Conservation (phyloP, 2,797 vertebrate species). For the Balearica regulorum region DNA sequence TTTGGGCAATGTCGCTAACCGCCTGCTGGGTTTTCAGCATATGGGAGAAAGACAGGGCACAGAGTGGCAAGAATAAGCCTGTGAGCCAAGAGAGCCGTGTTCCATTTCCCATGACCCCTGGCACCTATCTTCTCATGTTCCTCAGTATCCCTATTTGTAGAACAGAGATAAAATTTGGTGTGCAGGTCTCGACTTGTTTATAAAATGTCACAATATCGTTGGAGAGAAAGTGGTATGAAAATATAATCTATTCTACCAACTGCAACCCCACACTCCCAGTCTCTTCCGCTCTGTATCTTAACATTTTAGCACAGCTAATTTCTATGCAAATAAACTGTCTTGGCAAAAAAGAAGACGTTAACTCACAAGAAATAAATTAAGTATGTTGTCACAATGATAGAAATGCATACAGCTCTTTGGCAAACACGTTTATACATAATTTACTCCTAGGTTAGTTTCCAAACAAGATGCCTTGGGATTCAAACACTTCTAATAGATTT, state of each 20-base stretch:
- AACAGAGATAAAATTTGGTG: constrained; percentile 29
- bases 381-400: neutral
- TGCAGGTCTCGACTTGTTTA: constrained; percentile 16
- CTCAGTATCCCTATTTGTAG: neutral
- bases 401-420: neutral
- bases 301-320: neutral
- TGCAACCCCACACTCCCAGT: neutral
- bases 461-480: neutral
- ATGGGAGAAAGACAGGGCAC: neutral
- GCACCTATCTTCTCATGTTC: neutral
- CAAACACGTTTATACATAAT: neutral
- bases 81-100: neutral
- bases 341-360: neutral
- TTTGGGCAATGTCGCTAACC: neutral
- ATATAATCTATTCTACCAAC: neutral
- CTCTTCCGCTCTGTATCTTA: neutral
- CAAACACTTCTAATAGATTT: neutral
- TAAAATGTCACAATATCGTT: constrained; percentile 10
- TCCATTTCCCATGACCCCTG: constrained; percentile 27
- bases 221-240: neutral
- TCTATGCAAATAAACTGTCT: neutral
- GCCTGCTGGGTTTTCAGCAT: neutral
- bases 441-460: neutral
- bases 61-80: neutral
- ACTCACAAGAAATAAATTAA: neutral